Percentiles rank a stretch among this genome's conserved stretches.
Conservation (phyloP, 1,140 invertebrate genomes). For the Hirudo medicinalis region DNA sequence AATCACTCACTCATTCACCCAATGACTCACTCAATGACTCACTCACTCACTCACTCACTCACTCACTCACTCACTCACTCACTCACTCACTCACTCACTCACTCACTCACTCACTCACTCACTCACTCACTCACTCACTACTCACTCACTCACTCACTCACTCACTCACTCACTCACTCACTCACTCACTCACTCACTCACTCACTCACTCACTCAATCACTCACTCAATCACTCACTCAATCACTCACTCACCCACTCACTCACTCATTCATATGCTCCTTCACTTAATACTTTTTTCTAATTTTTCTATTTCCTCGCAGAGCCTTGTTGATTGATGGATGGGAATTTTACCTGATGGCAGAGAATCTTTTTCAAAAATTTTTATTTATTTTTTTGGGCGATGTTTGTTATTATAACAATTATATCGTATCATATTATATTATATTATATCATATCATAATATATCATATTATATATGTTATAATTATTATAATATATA, state of each 20-base stretch:
- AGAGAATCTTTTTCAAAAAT: too few relatives aligned
- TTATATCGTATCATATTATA: too few relatives aligned
- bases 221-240: conserved; percentile 24
- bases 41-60: conserved; percentile 24
- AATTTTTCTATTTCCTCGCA: conserved; percentile 1
- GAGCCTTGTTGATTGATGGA: background rate
- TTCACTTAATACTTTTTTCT: conserved; percentile 15
- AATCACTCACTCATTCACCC: conserved; percentile 24
- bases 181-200: conserved; percentile 21
- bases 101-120: conserved; percentile 24
- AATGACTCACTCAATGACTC: conserved; percentile 23
- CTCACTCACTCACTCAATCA: conserved; percentile 24
- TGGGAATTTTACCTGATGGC: too few relatives aligned
- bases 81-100: conserved; percentile 24
- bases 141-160: conserved; percentile 18
- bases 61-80: conserved; percentile 24
- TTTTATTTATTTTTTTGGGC: too few relatives aligned
- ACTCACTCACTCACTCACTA: conserved; percentile 18
- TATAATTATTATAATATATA: too few relatives aligned
- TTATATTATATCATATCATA: too few relatives aligned
- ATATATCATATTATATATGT: too few relatives aligned
- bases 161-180: conserved; percentile 21
- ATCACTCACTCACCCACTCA: conserved; percentile 24
- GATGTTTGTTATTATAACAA: too few relatives aligned
- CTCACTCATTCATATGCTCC: conserved; percentile 22